Percentiles rank a stretch among this genome's conserved stretches.
These are phyloP conservation scores for Charanyca ferruginea DNA, from an alignment of 2,888 invertebrate genomes.

Conservation along the genomic window DNA sequence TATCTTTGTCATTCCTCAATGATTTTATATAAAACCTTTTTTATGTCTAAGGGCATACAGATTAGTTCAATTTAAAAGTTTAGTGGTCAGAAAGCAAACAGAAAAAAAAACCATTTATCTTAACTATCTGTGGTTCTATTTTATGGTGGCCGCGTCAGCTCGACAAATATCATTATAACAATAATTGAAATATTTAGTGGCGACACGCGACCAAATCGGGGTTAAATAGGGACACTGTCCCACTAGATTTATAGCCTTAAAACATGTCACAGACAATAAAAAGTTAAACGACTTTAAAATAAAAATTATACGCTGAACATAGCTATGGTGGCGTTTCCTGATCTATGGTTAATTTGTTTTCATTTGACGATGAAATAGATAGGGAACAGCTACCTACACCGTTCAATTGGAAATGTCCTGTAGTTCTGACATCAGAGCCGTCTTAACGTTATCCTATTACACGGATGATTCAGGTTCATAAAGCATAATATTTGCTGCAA, in stretches of 20 bases:
- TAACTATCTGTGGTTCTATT: slow-evolving; percentile 69
- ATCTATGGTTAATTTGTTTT: slow-evolving; percentile 33
- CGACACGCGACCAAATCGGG: slow-evolving; percentile 77
- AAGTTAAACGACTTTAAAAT: slow-evolving; percentile 52
- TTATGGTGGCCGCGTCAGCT: slow-evolving; percentile 70
- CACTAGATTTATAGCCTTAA: slow-evolving; percentile 70
- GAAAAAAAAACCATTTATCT: slow-evolving; percentile 65
- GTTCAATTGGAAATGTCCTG: slow-evolving; percentile 41
- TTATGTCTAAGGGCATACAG: slow-evolving; percentile 15
- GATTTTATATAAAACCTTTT: slow-evolving; percentile 27
- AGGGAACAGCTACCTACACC: slow-evolving; percentile 31
- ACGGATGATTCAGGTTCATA: slow-evolving; percentile 59
- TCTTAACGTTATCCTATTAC: slow-evolving; percentile 31
- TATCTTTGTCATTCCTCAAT: slow-evolving; percentile 43
- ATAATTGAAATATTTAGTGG: slow-evolving; percentile 86
- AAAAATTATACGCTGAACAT: slow-evolving; percentile 34
- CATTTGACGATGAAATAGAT: slow-evolving; percentile 25
- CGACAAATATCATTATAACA: slow-evolving; percentile 79
- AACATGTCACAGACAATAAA: slow-evolving; percentile 62
- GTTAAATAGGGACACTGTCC: slow-evolving; percentile 72
- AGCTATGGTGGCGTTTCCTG: slow-evolving; percentile 17
- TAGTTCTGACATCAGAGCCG: slow-evolving; percentile 4
- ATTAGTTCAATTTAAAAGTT: slow-evolving; percentile 43
- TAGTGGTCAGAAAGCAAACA: slow-evolving; percentile 58
- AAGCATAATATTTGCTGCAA: slow-evolving; percentile 59